These are phyloP conservation scores for Erpetoichthys calabaricus DNA, from an alignment of 2,797 vertebrate species.

Conservation along the genomic window DNA sequence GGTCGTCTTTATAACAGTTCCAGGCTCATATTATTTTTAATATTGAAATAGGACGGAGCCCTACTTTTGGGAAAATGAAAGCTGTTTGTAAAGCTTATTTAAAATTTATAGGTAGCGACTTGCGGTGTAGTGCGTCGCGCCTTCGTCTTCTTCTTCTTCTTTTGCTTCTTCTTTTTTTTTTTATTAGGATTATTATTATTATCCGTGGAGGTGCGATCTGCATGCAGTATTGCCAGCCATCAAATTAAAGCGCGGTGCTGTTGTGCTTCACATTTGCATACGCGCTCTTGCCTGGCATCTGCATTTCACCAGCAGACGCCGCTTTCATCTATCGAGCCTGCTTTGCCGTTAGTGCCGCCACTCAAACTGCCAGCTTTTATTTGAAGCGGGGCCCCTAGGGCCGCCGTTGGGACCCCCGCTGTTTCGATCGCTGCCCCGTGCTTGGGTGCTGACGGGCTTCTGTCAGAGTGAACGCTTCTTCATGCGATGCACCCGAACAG, in stretches of 20 bases:
- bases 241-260: slow-evolving; percentile 26
- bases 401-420: background rate
- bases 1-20: slow-evolving; percentile 24
- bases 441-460: background rate
- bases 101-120: slow-evolving; percentile 20
- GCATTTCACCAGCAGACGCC: slow-evolving; percentile 2
- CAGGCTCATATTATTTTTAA: slow-evolving; percentile 26
- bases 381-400: background rate
- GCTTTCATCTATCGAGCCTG: background rate
- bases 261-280: slow-evolving; percentile 21
- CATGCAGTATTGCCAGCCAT: slow-evolving; percentile 20
- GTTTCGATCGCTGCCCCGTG: background rate
- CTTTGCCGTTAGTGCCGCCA: background rate
- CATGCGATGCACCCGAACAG: too few relatives aligned
- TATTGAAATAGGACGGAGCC: slow-evolving; percentile 26
- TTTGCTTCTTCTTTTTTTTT: slow-evolving; percentile 8
- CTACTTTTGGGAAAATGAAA: slow-evolving; percentile 22
- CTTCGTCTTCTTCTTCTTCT: slow-evolving; percentile 22
- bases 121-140: slow-evolving; percentile 41
- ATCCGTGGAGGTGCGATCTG: slow-evolving; percentile 2
- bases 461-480: too few relatives aligned
- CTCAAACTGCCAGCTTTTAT: background rate
- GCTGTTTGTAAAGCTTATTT: slow-evolving; percentile 31
- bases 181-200: background rate
- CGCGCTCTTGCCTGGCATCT: slow-evolving; percentile 11